phyloP scores from a whole-genome alignment of 35 echinoderm and acorn worm species.

The Lytechinus pictus region DNA sequence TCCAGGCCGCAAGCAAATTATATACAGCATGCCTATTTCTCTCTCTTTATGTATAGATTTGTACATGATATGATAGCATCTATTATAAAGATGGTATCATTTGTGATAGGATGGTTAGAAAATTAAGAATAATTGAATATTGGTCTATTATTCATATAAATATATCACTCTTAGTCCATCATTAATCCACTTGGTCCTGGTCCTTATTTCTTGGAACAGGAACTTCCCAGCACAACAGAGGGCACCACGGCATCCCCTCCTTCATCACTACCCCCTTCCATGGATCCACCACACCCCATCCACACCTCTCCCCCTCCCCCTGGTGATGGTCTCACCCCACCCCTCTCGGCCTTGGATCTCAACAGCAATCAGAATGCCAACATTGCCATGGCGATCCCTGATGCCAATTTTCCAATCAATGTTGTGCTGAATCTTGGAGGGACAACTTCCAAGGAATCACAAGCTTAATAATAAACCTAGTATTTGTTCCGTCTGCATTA shows the following conservation, averaged over 20 bases:
- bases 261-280: not conserved
- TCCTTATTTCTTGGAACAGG: not conserved
- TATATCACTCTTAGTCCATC: not conserved
- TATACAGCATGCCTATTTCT: no score
- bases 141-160: not conserved
- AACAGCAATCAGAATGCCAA: slow-evolving; percentile 14
- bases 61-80: not conserved
- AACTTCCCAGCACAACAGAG: not conserved
- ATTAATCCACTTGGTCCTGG: slow-evolving; percentile 2
- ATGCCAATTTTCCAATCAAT: not conserved
- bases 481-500: not conserved
- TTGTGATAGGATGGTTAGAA: not conserved
- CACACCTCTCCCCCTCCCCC: slow-evolving; percentile 29
- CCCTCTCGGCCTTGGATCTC: not conserved
- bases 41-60: no score
- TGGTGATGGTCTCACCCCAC: not conserved
- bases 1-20: no score
- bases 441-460: slow-evolving; percentile 24
- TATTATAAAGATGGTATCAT: not conserved
- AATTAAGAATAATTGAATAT: no score
- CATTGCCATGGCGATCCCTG: not conserved
- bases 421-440: slow-evolving; percentile 9
- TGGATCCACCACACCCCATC: not conserved
- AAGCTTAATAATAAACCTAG: slow-evolving; percentile 5
- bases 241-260: not conserved